A percentile compares a stretch with the other conserved stretches of the same genome.
phyloP scores from a whole-genome alignment of 2,797 vertebrate species.

The Ataeniobius toweri region DNA sequence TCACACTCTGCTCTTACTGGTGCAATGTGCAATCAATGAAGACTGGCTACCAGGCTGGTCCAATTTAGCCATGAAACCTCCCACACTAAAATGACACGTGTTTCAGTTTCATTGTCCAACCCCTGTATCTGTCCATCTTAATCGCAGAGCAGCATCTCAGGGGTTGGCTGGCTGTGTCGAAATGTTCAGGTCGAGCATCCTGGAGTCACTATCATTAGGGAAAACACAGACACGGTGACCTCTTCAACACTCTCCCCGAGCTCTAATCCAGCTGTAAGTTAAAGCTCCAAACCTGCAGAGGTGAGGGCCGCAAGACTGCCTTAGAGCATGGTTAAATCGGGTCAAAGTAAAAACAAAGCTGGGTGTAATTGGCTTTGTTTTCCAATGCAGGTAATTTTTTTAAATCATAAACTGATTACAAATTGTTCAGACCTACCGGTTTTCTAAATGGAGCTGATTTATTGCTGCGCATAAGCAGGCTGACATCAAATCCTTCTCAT shows the following conservation, averaged over 20 bases:
- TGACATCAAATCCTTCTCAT: slow-evolving; percentile 55
- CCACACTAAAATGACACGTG: too few species aligned
- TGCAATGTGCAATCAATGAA: too few species aligned
- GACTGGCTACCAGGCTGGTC: too few species aligned
- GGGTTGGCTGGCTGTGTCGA: slow-evolving; percentile 25
- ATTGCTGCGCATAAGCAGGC: slow-evolving; percentile 14
- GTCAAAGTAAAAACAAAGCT: slow-evolving; percentile 32
- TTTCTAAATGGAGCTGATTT: slow-evolving; percentile 33
- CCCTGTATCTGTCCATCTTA: slow-evolving; percentile 7
- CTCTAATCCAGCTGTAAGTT: slow-evolving; percentile 43
- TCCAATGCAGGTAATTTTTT: slow-evolving; percentile 5
- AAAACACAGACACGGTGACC: slow-evolving; percentile 43
- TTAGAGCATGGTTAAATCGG: slow-evolving; percentile 20
- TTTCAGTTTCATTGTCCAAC: too few species aligned
- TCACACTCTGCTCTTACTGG: too few species aligned
- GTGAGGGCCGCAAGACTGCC: slow-evolving; percentile 43
- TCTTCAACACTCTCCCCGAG: slow-evolving; percentile 35
- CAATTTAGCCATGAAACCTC: too few species aligned
- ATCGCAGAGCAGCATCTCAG: slow-evolving; percentile 22
- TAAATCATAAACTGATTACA: slow-evolving; percentile 17
- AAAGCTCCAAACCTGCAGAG: slow-evolving; percentile 46
- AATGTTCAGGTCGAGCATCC: slow-evolving; percentile 38
- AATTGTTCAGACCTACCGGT: slow-evolving; percentile 20
- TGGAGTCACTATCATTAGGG: slow-evolving; percentile 34
- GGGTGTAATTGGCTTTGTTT: slow-evolving; percentile 15